Base-by-base conservation (phyloP, 2,888 invertebrate genomes). In the Ptychoptera contaminata region DNA sequence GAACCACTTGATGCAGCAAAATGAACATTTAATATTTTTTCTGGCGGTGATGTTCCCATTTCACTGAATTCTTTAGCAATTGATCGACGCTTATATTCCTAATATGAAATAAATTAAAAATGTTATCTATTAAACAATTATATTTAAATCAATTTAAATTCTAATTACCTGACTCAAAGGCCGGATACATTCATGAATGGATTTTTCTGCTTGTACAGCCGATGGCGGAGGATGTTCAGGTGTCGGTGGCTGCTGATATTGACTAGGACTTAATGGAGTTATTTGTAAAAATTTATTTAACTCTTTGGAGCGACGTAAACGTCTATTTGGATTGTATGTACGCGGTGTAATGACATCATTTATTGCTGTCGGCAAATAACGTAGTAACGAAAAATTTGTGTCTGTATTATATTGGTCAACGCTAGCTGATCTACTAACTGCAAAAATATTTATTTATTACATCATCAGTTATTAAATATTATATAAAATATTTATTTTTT, bases 211-310 rank as follows among this genome's bases (percentile, higher is more conserved):
- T 54, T 90, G 87, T 56, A 77, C 73, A 4, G 92, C 88, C 9
- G 88, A 82, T 0, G 93, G 93, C 2, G 93, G 92, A 4, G 92
- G 91, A 67, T 91, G 91, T 54, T 92, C 91, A 0, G 92, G 92
- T 10, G 92, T 93, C 9, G 92, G 88, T 10, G 92, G 91, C 65
- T 92, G 91, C 43, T 79, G 76, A 57, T 91, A 91, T 60, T 88
- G 85, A 40, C 88, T 86, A 15, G 92, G 92, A 53, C 88, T 90
- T 54, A 85, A 68, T 0, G 92, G 92, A 54, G 73, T 61, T 53
- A 72, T 63, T 23, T 23, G 23, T 23, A 23, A 23, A 23, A 23
- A 23, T 23, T 23, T 23, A 23, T 23, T 23, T 23, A 23, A 23
- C 7, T 23, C 23, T 23, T 23, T 23, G 23, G 23, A 23, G 23